Conservation (phyloP, 2,113 vertebrate species). For the Sula dactylatra region DNA sequence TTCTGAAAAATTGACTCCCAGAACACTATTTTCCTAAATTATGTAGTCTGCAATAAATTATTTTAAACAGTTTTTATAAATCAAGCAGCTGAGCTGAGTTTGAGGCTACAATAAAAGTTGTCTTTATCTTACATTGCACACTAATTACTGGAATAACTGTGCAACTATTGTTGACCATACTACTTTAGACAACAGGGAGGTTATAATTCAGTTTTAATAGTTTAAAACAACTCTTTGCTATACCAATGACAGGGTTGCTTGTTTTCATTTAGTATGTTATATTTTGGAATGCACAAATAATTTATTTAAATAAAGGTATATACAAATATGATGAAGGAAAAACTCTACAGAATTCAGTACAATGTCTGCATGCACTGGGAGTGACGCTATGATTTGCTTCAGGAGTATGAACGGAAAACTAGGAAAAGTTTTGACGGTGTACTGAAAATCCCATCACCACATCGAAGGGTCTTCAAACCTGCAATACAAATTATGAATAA, state of each 20-base stretch:
- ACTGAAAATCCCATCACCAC: constrained; percentile 77
- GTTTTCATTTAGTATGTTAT: constrained; percentile 44
- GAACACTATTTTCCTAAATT: constrained; percentile 13
- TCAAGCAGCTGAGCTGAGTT: neutral
- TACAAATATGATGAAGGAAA: constrained; percentile 65
- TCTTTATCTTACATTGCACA: neutral
- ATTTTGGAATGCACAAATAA: constrained; percentile 76
- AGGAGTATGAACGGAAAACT: constrained; percentile 58
- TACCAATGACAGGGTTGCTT: neutral
- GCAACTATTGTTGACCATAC: neutral
- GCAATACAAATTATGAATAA: constrained; percentile 43
- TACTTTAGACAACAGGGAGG: neutral
- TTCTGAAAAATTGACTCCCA: neutral
- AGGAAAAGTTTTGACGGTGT: constrained; percentile 53
- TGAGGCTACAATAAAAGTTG: neutral
- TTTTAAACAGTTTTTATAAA: constrained; percentile 27
- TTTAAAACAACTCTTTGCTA: constrained; percentile 34
- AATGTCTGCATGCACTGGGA: constrained; percentile 74
- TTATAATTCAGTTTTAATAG: constrained; percentile 50
- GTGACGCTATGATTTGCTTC: constrained; percentile 35
- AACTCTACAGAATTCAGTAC: constrained; percentile 56
- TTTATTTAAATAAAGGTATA: constrained; percentile 80
- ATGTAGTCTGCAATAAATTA: neutral
- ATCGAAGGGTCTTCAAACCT: constrained; percentile 82
- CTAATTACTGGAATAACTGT: neutral